A percentile compares a stretch with the other conserved stretches of the same genome.
Conservation (phyloP, 2,888 invertebrate species). For the Geophilus truncorum region DNA sequence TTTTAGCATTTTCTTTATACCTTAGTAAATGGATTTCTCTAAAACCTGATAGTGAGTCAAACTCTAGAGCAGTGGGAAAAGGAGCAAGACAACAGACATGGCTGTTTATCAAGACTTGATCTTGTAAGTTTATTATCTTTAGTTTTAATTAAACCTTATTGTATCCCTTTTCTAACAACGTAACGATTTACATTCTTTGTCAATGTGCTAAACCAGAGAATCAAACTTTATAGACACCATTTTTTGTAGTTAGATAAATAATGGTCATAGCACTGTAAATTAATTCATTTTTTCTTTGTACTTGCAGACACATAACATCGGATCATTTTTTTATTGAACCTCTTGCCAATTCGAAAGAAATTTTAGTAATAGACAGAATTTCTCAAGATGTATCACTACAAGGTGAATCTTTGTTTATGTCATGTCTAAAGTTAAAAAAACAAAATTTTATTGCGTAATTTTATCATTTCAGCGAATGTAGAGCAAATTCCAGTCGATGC, state of each 20-base stretch:
- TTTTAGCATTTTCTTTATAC: too few relatives aligned
- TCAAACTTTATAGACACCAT: too few relatives aligned
- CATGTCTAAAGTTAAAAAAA: background rate
- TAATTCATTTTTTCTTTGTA: conserved; percentile 33
- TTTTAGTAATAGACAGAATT: conserved; percentile 78
- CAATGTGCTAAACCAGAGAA: too few relatives aligned
- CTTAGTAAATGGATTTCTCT: too few relatives aligned
- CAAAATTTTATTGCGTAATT: conserved; percentile 30
- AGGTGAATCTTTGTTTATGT: conserved; percentile 52
- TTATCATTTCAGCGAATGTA: conserved; percentile 51
- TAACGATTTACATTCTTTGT: too few relatives aligned
- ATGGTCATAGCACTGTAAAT: background rate
- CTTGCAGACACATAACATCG: conserved; percentile 64
- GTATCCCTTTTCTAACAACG: too few relatives aligned
- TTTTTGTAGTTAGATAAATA: too few relatives aligned
- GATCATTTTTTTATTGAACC: conserved; percentile 87
- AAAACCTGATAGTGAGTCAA: too few relatives aligned
- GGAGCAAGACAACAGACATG: too few relatives aligned
- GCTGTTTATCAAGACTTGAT: conserved; percentile 38
- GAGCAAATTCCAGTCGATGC: conserved; percentile 61
- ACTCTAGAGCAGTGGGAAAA: too few relatives aligned
- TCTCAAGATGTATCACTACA: conserved; percentile 66
- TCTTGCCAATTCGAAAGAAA: conserved; percentile 63
- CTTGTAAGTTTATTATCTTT: conserved; percentile 39
- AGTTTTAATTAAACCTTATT: too few relatives aligned